Percentiles rank a stretch among this genome's conserved stretches.
These are phyloP conservation scores for Chaunax sp. DNA, from an alignment of 2,797 vertebrate genomes.

Conservation along the genomic window DNA sequence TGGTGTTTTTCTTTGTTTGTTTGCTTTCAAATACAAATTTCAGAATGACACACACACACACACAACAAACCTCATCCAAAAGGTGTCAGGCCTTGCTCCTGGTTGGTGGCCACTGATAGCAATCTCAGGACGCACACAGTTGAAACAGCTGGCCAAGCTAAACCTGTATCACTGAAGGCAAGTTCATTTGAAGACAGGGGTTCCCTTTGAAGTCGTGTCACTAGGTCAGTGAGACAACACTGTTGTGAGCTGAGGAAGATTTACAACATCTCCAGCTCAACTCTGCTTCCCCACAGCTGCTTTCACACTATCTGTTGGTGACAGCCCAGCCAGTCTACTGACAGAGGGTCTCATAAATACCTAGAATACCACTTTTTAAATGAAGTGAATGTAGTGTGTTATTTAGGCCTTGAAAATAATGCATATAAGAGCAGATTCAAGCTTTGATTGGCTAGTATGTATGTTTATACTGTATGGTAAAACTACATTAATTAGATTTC, in stretches of 20 bases:
- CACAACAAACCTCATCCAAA: conserved; percentile 23
- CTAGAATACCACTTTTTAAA: conserved; percentile 5
- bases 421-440: background rate
- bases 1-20: too few relatives aligned
- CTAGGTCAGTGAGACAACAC: conserved; percentile 60
- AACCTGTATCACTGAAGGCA: conserved; percentile 68
- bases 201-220: conserved; percentile 76
- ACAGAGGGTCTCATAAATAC: conserved; percentile 10
- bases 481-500: background rate
- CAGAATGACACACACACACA: conserved; percentile 18
- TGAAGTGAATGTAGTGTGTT: background rate
- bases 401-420: background rate
- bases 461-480: background rate
- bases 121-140: conserved; percentile 17
- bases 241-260: conserved; percentile 63
- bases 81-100: conserved; percentile 45
- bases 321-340: conserved; percentile 19
- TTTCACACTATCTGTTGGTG: conserved; percentile 42
- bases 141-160: conserved; percentile 73
- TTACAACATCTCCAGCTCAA: conserved; percentile 63
- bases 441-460: background rate
- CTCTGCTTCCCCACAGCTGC: conserved; percentile 67
- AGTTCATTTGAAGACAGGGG: conserved; percentile 72
- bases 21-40: too few relatives aligned
- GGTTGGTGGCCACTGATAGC: conserved; percentile 54